Evolutionary conservation across 2,797 vertebrate species (phyloP).

Genomic region (Eupleurogrammus muticus): DNA sequence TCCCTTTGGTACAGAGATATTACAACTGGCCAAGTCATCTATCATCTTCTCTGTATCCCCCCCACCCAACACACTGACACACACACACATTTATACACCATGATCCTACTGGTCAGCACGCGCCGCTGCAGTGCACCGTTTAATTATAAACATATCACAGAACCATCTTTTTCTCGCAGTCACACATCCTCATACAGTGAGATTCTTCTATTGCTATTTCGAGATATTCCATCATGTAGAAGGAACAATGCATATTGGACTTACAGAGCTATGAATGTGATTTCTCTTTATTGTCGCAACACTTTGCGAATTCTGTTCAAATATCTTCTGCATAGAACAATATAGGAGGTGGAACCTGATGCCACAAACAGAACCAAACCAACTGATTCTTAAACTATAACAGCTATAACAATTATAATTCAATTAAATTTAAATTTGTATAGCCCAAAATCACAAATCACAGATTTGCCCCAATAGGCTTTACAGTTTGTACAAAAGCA

Average conservation of each 20-base stretch:
- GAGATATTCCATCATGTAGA: neutral
- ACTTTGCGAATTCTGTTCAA: neutral
- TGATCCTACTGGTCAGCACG: constrained; percentile 52
- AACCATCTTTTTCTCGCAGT: constrained; percentile 31
- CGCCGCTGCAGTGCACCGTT: constrained; percentile 34
- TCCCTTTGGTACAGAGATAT: constrained; percentile 92
- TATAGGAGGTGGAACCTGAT: too few relatives aligned
- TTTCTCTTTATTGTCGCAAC: neutral
- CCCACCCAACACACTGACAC: constrained; percentile 13
- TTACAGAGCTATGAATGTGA: neutral
- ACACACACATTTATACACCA: constrained; percentile 27
- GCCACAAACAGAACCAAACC: too few relatives aligned
- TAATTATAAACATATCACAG: constrained; percentile 58
- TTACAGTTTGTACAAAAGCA: too few relatives aligned
- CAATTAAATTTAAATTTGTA: too few relatives aligned
- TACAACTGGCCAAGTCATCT: constrained; percentile 91
- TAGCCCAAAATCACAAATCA: too few relatives aligned
- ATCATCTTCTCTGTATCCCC: constrained; percentile 84
- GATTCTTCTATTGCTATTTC: neutral
- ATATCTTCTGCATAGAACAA: neutral
- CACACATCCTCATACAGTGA: neutral
- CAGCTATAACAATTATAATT: too few relatives aligned
- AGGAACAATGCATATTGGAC: neutral
- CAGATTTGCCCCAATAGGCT: too few relatives aligned
- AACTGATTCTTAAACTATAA: too few relatives aligned